Evolutionary conservation across 2,888 invertebrate species (phyloP).

Genomic region (Acronicta psi): DNA sequence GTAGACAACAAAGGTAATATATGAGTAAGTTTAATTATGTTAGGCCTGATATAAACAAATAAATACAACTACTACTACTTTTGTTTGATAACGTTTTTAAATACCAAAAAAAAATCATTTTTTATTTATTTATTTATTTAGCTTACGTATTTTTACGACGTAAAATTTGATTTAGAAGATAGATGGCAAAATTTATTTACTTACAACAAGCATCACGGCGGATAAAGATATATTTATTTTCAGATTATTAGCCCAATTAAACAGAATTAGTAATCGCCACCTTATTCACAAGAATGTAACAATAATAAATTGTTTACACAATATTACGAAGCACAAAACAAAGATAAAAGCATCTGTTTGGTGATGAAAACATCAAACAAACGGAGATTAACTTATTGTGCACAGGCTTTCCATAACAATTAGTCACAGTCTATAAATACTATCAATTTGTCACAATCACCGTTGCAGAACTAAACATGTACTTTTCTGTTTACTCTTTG

Average conservation of each 20-base stretch:
- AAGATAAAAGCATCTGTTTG: slow-evolving; percentile 27
- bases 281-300: slow-evolving; percentile 10
- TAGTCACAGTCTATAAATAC: background rate
- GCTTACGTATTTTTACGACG: no score
- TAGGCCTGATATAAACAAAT: no score
- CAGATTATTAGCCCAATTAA: no score
- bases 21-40: no score
- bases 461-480: background rate
- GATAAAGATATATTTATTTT: background rate
- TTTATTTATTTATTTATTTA: no score
- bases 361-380: slow-evolving; percentile 17
- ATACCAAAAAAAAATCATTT: no score
- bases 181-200: slow-evolving; percentile 10
- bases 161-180: slow-evolving; percentile 18
- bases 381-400: slow-evolving; percentile 1
- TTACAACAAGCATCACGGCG: slow-evolving; percentile 5
- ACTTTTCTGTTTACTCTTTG: background rate
- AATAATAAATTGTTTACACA: slow-evolving; percentile 17
- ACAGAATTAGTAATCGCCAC: slow-evolving; percentile 22
- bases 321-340: slow-evolving; percentile 13
- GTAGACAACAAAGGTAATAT: slow-evolving; percentile 13
- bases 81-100: no score
- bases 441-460: background rate
- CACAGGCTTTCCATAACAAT: background rate
- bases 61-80: no score